phyloP scores from a whole-genome alignment of 2,113 vertebrate genomes.

The Peromyscus leucopus region DNA sequence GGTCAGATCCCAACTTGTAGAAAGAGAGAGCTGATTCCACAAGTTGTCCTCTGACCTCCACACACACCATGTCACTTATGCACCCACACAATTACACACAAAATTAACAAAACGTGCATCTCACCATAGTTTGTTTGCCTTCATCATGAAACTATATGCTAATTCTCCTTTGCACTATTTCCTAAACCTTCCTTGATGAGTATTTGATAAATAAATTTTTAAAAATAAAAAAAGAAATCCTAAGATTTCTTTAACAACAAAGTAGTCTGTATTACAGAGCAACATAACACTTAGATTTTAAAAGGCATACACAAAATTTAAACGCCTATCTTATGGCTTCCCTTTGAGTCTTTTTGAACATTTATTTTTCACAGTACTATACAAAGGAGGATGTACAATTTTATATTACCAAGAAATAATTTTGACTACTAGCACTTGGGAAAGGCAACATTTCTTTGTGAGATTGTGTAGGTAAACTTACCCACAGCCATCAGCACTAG shows the following conservation, averaged over 20 bases:
- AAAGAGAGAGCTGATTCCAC: not conserved
- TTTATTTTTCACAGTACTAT: slow-evolving; percentile 34
- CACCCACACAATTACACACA: not conserved
- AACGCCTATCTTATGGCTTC: not conserved
- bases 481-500: slow-evolving; percentile 22
- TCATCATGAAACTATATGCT: not conserved
- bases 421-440: slow-evolving; percentile 4
- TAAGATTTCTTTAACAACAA: not conserved
- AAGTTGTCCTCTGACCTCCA: not conserved
- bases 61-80: too few species aligned
- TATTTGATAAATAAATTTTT: not conserved
- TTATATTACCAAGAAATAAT: slow-evolving; percentile 60
- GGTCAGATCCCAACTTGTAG: not conserved
- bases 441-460: slow-evolving; percentile 54
- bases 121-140: not conserved
- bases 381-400: slow-evolving; percentile 36
- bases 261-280: slow-evolving; percentile 7
- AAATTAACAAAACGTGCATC: not conserved
- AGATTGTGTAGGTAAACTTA: slow-evolving; percentile 45
- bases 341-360: slow-evolving; percentile 45
- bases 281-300: slow-evolving; percentile 17
- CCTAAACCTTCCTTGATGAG: not conserved
- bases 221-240: not conserved
- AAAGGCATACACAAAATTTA: slow-evolving; percentile 15
- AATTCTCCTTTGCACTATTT: slow-evolving; percentile 4